Percentiles rank a stretch among this genome's conserved stretches.
These are phyloP conservation scores for Gavialis gangeticus DNA, from an alignment of 2,113 vertebrate species.

Conservation along the genomic window DNA sequence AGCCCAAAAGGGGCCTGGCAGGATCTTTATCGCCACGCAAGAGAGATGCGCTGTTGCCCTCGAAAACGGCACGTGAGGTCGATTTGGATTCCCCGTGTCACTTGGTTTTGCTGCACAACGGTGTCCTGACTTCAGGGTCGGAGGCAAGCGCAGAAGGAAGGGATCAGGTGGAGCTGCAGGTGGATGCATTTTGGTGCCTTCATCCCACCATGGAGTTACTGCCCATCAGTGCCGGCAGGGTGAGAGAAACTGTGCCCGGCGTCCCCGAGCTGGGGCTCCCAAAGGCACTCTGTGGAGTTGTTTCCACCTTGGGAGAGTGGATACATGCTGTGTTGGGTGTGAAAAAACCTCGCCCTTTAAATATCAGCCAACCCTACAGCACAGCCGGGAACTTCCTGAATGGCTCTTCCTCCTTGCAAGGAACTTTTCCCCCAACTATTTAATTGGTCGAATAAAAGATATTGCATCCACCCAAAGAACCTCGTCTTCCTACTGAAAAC, in stretches of 20 bases:
- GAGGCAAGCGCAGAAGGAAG: neutral
- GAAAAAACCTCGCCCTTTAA: neutral
- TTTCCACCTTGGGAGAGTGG: neutral
- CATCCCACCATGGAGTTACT: neutral
- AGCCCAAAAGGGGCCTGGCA: neutral
- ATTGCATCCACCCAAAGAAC: too few species aligned
- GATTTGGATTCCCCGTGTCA: neutral
- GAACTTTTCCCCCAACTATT: too few species aligned
- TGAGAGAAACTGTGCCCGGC: fast-evolving
- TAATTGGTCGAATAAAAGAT: too few species aligned
- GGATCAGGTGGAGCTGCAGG: too few species aligned
- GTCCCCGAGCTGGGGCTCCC: neutral
- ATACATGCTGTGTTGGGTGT: neutral
- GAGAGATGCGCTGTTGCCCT: neutral
- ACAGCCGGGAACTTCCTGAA: neutral
- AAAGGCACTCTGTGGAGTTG: neutral
- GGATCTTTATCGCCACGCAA: neutral
- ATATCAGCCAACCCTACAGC: neutral
- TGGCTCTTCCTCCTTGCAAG: fast-evolving
- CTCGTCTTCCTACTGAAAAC: neutral
- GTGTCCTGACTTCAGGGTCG: neutral
- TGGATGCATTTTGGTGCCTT: neutral
- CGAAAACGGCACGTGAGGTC: neutral
- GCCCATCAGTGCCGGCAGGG: neutral
- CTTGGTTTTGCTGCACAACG: neutral